Base-by-base conservation (phyloP, 1,140 invertebrate species). In the Drosophila aff. region DNA sequence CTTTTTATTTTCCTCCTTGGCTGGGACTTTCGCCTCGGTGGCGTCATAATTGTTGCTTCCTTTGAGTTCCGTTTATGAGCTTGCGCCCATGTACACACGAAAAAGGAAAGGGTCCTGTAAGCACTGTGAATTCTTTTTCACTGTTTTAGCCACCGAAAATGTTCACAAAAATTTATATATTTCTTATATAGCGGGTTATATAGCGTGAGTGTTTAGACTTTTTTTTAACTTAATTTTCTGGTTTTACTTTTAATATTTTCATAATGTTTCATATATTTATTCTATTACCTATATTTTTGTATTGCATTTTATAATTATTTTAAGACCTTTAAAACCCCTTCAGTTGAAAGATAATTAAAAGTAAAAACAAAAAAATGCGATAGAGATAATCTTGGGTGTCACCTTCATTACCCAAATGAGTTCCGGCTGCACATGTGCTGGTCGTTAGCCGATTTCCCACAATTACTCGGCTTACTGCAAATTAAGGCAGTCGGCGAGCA, bases 41-140 rank as follows among this genome's bases (percentile, higher is more conserved):
- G 33, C 61, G 71, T 76, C 72, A 76, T 65, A 83, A 80, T 74
- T 85, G 82, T 77, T 84, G 63, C 77, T 82, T 69, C 11, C 46
- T 18, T 33, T 38, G 11, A 41, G 63, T 36, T 16, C 0, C 40
- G 26, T 28, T 79, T 38, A 31, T 43, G 23, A 33, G 38, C 49
- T 52, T 26, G 23, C 16, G 33, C 23, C 21, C 60, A 43, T 15
- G 23, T n/a, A 58, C 55, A 58, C 36, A 23, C 3, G 4, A 55
- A 23, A 38, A 55, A 55, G 49, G 10, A 52, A 31, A 7, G 3
- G 23, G 15, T n/a, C 47, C n/a, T 33, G 26, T 33, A 15, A 7
- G 28, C 11, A n/a, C 1, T 8, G 11, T 2, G 7, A 36, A 53
- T 31, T 18, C 4, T n/a, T 50, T 11, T 21, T 10, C 10, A 0